Evolutionary conservation across 2,797 vertebrate genomes (phyloP), one percentile per base, ranked within the genome.

Genomic region (Crax fasciolata): DNA sequence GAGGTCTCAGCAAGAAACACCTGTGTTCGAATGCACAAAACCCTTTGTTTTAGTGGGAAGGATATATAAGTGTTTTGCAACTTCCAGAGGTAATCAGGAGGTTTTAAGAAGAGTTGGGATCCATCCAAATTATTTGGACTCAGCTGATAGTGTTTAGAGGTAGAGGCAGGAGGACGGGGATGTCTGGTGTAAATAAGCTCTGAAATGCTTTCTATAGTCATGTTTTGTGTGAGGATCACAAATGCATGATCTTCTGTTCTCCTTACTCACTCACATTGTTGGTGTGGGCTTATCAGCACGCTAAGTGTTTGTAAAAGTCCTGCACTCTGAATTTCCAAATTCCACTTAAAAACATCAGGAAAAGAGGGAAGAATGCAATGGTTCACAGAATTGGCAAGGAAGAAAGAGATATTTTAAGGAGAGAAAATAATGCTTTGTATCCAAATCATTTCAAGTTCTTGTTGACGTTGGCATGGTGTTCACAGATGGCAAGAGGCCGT

Each of bases 381-480:
- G 35, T 24, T 86, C 5, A 39, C n/a, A 70, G 66, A 87, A 63
- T 9, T 89, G 62, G 77, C 73, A 79, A 5, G 28, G 30, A 30
- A 85, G n/a, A 86, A 85, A 25, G 35, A 84, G n/a, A 30, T 68
- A 39, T 89, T 88, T 91, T 78, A 89, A 83, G 72, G 68, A 78
- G 48, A 79, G 61, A 81, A 15, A 74, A 79, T 12, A 61, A 46
- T 59, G 62, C n/a, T 71, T 24, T 2, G 6, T 92, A 84, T 59
- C 54, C 35, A 1, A 66, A 91, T 94, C 70, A 43, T 38, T 84
- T 94, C 17, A 93, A 75, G 54, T 92, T 92, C 73, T 80, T 89
- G 75, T 93, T 91, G 94, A 86, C 25, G 23, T 78, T 96, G 94
- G 87, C 87, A 32, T 17, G 62, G 39, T 59, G 41, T 72, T 89